Conservation (phyloP, 2,797 vertebrate species). For the Sebastes steindachneri region DNA sequence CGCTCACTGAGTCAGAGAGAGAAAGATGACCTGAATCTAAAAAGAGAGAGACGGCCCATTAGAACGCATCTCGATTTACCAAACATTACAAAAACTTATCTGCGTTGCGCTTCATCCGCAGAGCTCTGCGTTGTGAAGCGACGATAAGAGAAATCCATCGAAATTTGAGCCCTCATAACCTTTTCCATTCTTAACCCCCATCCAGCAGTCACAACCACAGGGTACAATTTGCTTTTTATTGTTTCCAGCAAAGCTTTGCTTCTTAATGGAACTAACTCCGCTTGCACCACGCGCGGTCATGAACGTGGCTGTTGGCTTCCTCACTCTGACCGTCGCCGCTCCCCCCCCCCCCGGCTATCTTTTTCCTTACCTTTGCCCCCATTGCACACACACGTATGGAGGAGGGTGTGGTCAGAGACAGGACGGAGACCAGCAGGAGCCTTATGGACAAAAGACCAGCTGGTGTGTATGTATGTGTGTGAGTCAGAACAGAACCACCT, state of each 20-base stretch:
- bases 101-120: conserved; percentile 40
- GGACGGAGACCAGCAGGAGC: conserved; percentile 53
- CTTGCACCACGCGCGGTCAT: conserved; percentile 51
- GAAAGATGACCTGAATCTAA: conserved; percentile 59
- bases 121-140: conserved; percentile 36
- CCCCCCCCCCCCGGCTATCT: background rate
- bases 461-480: background rate
- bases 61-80: conserved; percentile 56
- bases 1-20: conserved; percentile 63
- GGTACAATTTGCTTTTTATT: conserved; percentile 49
- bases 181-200: conserved; percentile 53
- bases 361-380: conserved; percentile 2
- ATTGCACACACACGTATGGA: background rate
- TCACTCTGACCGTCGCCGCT: conserved; percentile 37
- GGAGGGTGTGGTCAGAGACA: conserved; percentile 76
- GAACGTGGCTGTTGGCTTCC: conserved; percentile 55
- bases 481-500: conserved; percentile 29
- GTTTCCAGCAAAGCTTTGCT: conserved; percentile 82
- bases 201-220: conserved; percentile 46
- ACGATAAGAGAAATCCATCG: conserved; percentile 49
- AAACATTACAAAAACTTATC: conserved; percentile 25
- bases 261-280: conserved; percentile 77
- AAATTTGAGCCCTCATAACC: conserved; percentile 47
- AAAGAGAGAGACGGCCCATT: conserved; percentile 36
- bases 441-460: background rate